Evolutionary conservation across 1,140 invertebrate genomes (phyloP).

Genomic region (Drosophila novamexicana): DNA sequence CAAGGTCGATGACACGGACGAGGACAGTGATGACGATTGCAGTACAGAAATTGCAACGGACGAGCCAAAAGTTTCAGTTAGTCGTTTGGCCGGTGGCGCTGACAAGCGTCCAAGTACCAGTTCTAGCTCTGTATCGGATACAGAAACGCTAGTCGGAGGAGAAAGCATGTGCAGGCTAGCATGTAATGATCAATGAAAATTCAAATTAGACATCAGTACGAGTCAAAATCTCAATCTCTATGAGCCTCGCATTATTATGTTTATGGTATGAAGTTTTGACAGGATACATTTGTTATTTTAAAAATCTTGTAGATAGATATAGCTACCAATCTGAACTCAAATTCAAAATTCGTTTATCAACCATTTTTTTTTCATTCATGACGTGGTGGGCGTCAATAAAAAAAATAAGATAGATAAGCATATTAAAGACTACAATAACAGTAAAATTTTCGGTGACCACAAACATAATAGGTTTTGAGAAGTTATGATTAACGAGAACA

Average conservation of each 20-base stretch:
- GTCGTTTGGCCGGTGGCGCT: constrained; percentile 61
- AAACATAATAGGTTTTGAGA: too few species aligned
- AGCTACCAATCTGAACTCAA: too few species aligned
- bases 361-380: not conserved
- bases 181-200: constrained; percentile 48
- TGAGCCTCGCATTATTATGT: not conserved
- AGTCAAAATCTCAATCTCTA: not conserved
- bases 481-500: too few species aligned
- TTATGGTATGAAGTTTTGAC: too few species aligned
- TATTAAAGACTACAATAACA: not conserved
- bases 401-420: too few species aligned
- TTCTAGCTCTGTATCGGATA: constrained; percentile 53
- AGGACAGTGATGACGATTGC: constrained; percentile 24
- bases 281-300: too few species aligned
- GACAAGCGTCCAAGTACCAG: constrained; percentile 30
- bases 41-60: constrained; percentile 3
- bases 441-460: too few species aligned
- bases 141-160: constrained; percentile 61
- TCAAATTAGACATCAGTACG: constrained; percentile 10
- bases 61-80: not conserved
- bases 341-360: not conserved
- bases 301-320: too few species aligned
- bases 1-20: not conserved
- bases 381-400: too few species aligned
- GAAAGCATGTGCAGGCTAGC: constrained; percentile 28